Evolutionary conservation across 2,113 vertebrate species (phyloP), one percentile per base, ranked within the genome.

Genomic region (Psettodes erumei): DNA sequence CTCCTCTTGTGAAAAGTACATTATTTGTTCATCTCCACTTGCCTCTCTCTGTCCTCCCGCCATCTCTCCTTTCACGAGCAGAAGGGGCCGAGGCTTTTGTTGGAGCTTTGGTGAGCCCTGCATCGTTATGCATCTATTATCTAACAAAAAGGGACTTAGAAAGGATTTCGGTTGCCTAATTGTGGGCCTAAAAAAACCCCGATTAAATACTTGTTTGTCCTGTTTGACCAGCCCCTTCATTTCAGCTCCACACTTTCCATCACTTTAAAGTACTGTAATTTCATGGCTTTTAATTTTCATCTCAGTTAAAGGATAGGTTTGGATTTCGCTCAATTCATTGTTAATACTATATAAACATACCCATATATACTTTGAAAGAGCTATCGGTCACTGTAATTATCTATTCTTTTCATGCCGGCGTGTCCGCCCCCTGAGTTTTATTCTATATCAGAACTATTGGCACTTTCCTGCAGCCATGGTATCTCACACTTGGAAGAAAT

Each of bases 101-200:
- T 42, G 27, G 28, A 27, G 53, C 21, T 40, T 61, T 8, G 21
- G 32, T 16, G 8, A 18, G 6, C 40, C 47, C 54, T 51, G 40
- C 42, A 2, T 48, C 27, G 4, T 47, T 50, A 48, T 43, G 45
- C 54, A 19, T 78, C 66, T 63, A 7, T 43, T 77, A 48, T 79
- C 11, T 27, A 35, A 77, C 33, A 12, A 33, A 35, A 47, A 27
- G 23, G n/a, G 53, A 40, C 42, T n/a, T 15, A 45, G 21, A 27
- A 63, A 45, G 30, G n/a, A 70, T 62, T 86, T 75, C 0, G 4
- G 54, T 64, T 25, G 47, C 21, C 62, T 64, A 69, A 48, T n/a
- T 30, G 40, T 48, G 45, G 13, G 30, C 0, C 38, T 61, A 55
- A 43, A 63, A 64, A 37, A 33, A 55, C 6, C n/a, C n/a, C n/a